Percentiles rank a stretch among this genome's conserved stretches.
These are phyloP conservation scores for Eupithecia subumbrata DNA, from an alignment of 2,888 invertebrate genomes.

Conservation along the genomic window DNA sequence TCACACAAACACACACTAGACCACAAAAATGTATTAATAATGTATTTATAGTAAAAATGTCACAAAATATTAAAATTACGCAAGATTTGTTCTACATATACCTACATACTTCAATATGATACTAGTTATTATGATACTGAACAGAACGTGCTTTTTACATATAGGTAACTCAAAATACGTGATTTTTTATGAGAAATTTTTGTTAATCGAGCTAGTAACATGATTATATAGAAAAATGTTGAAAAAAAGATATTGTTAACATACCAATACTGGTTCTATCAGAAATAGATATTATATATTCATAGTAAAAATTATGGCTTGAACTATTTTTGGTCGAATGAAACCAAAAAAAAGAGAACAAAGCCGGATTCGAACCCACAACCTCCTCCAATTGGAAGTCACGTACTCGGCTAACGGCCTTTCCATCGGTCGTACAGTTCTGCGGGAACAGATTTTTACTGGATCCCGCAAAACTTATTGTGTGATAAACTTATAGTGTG, in stretches of 20 bases:
- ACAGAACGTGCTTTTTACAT: not conserved
- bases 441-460: too few species aligned
- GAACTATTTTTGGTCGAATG: not conserved
- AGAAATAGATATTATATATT: not conserved
- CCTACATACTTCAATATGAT: not conserved
- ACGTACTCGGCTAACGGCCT: too few species aligned
- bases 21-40: not conserved
- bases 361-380: not conserved
- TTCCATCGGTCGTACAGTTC: too few species aligned
- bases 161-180: conserved; percentile 1
- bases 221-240: not conserved
- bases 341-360: not conserved
- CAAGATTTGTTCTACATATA: not conserved
- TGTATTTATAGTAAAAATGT: not conserved
- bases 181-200: not conserved
- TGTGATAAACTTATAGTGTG: too few species aligned
- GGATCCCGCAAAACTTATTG: too few species aligned
- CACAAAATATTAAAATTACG: not conserved
- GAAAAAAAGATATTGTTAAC: not conserved
- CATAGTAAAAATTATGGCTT: not conserved
- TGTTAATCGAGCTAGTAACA: not conserved
- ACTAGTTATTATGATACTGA: not conserved
- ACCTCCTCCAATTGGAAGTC: not conserved
- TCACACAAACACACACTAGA: not conserved
- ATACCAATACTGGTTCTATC: not conserved